phyloP scores from a whole-genome alignment of 2,888 invertebrate genomes.

The Ctena decussata region DNA sequence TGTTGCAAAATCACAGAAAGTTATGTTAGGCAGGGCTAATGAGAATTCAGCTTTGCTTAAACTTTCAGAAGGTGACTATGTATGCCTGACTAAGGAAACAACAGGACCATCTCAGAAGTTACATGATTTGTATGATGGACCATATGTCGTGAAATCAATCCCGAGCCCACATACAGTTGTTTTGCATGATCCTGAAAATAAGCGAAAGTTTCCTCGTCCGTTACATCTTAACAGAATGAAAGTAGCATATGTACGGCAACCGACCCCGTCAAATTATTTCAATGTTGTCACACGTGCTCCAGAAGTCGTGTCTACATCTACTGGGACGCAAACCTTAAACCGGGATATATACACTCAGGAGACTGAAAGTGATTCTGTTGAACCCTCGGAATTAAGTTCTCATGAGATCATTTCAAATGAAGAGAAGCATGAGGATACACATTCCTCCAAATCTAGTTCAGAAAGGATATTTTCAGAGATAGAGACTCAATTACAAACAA shows the following conservation, averaged over 20 bases:
- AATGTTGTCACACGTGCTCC: conserved; percentile 14
- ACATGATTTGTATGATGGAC: conserved; percentile 47
- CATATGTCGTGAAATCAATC: conserved; percentile 51
- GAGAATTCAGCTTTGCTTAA: conserved; percentile 1
- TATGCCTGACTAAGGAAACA: conserved; percentile 49
- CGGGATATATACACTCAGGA: too few relatives aligned
- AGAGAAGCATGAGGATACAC: too few relatives aligned
- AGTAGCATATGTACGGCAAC: conserved; percentile 53
- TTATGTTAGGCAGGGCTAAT: conserved; percentile 30
- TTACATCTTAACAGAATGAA: conserved; percentile 61
- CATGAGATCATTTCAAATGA: too few relatives aligned
- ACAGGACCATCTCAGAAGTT: conserved; percentile 52
- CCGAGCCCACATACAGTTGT: conserved; percentile 48
- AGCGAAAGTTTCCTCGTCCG: conserved; percentile 27
- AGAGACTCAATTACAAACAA: too few relatives aligned
- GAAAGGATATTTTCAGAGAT: too few relatives aligned
- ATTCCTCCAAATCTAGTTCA: too few relatives aligned
- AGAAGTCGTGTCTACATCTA: neutral
- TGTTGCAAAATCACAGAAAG: conserved; percentile 15
- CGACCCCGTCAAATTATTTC: conserved; percentile 41
- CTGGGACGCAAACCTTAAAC: neutral
- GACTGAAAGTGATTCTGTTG: too few relatives aligned
- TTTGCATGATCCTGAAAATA: conserved; percentile 24
- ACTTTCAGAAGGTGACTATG: conserved; percentile 53
- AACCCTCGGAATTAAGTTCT: too few relatives aligned